These are phyloP conservation scores for Clunio marinus DNA, from an alignment of 2,888 invertebrate species.

Conservation along the genomic window DNA sequence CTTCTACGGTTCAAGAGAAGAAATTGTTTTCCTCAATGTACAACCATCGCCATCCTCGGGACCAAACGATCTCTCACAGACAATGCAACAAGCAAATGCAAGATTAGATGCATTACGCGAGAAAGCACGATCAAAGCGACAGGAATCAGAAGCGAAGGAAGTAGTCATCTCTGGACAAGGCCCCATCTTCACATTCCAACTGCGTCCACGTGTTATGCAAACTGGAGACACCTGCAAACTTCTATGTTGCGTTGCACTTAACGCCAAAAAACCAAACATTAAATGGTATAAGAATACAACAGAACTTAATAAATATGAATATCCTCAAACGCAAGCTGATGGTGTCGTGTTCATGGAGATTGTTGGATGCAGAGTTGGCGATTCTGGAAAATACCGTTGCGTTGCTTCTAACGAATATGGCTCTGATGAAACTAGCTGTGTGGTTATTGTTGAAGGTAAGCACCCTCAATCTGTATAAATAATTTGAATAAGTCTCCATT, in stretches of 20 bases:
- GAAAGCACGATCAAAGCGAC: slow-evolving; percentile 68
- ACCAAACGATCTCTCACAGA: slow-evolving; percentile 51
- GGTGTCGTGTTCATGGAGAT: slow-evolving; percentile 98
- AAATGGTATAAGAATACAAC: slow-evolving; percentile 89
- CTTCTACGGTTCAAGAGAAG: slow-evolving; percentile 92
- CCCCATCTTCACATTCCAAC: slow-evolving; percentile 96
- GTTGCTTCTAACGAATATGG: slow-evolving; percentile 91
- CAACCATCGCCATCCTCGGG: slow-evolving; percentile 62
- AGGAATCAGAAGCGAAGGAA: slow-evolving; percentile 70
- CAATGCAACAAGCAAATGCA: slow-evolving; percentile 58
- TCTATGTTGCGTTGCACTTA: slow-evolving; percentile 76
- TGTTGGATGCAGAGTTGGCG: slow-evolving; percentile 85
- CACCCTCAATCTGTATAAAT: slow-evolving; percentile 38
- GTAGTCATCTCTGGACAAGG: slow-evolving; percentile 50
- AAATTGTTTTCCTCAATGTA: slow-evolving; percentile 93
- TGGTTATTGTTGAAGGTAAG: slow-evolving; percentile 91
- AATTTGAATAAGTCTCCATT: slow-evolving; percentile 1
- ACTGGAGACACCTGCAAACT: slow-evolving; percentile 94
- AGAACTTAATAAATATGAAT: slow-evolving; percentile 86
- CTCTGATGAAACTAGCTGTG: slow-evolving; percentile 90
- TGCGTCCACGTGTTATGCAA: slow-evolving; percentile 98
- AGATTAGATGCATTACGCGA: slow-evolving; percentile 62
- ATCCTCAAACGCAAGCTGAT: slow-evolving; percentile 84
- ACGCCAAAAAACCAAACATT: slow-evolving; percentile 93
- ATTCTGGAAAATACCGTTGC: slow-evolving; percentile 95